These are phyloP conservation scores for Metellina segmentata DNA, from an alignment of 2,888 invertebrate species.

Conservation along the genomic window DNA sequence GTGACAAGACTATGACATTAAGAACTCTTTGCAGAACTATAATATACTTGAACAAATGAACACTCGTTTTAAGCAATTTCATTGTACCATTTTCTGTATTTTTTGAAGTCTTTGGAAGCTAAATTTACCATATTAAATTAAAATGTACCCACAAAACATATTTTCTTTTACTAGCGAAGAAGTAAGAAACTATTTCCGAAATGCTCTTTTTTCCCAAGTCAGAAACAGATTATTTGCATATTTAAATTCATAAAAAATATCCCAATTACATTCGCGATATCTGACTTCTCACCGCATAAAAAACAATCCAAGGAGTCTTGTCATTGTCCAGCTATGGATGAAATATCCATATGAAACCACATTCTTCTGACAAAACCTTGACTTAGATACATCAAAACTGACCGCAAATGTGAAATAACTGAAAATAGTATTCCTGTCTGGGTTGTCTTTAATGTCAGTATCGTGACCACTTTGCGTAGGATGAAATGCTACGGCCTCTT, in stretches of 20 bases:
- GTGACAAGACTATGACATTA: too few relatives aligned
- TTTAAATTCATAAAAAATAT: neutral
- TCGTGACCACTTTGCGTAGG: neutral
- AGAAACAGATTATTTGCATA: neutral
- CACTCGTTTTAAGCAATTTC: too few relatives aligned
- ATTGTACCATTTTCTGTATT: too few relatives aligned
- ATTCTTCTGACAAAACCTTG: constrained; percentile 37
- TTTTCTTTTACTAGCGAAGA: too few relatives aligned
- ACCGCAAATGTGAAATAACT: constrained; percentile 27
- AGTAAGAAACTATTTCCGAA: neutral
- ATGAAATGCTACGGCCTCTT: constrained; percentile 22
- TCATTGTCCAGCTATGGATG: constrained; percentile 8
- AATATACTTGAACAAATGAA: too few relatives aligned
- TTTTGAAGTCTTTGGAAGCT: too few relatives aligned
- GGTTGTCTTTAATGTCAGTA: neutral
- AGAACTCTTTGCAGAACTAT: too few relatives aligned
- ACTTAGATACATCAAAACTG: constrained; percentile 34
- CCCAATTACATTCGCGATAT: neutral
- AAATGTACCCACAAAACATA: too few relatives aligned
- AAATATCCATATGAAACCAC: constrained; percentile 2
- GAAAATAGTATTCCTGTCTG: constrained; percentile 23
- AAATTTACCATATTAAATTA: too few relatives aligned
- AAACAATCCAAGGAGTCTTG: neutral
- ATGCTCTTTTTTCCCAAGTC: neutral
- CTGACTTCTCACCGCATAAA: neutral